phyloP scores from a whole-genome alignment of 2,797 vertebrate genomes.

The Lepilemur septentrionalis region DNA sequence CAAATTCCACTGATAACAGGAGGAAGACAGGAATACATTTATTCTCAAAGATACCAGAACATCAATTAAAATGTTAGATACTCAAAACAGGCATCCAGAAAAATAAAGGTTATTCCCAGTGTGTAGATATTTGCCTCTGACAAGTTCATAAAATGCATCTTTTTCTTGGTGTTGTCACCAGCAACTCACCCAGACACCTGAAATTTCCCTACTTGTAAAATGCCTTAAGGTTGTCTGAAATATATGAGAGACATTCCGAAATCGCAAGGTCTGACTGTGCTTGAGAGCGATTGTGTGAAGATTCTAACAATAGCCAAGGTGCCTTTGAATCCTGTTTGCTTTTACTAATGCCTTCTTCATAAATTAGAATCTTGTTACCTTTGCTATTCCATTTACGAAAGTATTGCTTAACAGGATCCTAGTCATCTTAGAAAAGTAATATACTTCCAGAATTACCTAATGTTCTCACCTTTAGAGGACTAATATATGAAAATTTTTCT shows the following conservation, averaged over 20 bases:
- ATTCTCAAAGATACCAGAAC: slow-evolving; percentile 49
- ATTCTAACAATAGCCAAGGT: slow-evolving; percentile 16
- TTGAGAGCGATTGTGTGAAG: not conserved
- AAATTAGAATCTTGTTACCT: slow-evolving; percentile 15
- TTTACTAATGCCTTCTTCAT: not conserved
- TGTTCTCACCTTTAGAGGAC: slow-evolving; percentile 34
- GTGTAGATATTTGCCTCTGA: slow-evolving; percentile 30
- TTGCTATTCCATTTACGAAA: slow-evolving; percentile 47
- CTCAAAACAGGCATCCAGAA: slow-evolving; percentile 27
- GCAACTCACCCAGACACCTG: not conserved
- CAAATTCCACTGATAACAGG: not conserved
- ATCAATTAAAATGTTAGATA: slow-evolving; percentile 64
- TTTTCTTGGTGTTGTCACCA: slow-evolving; percentile 10
- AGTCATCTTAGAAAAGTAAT: slow-evolving; percentile 3
- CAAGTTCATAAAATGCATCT: slow-evolving; percentile 27
- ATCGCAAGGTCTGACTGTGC: not conserved
- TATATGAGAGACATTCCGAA: not conserved
- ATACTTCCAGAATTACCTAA: slow-evolving; percentile 28
- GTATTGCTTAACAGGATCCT: slow-evolving; percentile 3
- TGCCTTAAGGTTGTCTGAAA: not conserved
- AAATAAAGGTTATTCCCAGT: slow-evolving; percentile 59
- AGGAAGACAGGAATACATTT: slow-evolving; percentile 36
- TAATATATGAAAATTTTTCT: slow-evolving; percentile 18
- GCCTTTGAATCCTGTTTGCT: not conserved
- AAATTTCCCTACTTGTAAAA: slow-evolving; percentile 20